phyloP scores from a whole-genome alignment of 2,113 vertebrate genomes.

The Cephalopholis sonnerati region DNA sequence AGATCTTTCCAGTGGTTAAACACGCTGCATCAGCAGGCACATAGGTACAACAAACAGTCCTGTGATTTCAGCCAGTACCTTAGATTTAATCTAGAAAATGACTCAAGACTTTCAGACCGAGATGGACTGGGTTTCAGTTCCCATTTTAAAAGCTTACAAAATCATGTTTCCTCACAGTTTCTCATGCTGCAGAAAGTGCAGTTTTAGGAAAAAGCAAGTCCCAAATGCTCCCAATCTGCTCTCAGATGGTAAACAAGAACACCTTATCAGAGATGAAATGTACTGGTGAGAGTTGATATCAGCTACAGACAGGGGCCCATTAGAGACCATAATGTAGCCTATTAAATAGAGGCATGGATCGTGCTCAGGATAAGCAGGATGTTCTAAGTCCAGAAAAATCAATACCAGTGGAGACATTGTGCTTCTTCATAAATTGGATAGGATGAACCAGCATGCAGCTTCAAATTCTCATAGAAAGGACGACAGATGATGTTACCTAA shows the following conservation, averaged over 20 bases:
- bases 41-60: not conserved
- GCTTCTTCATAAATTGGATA: not conserved
- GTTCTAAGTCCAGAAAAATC: constrained; percentile 13
- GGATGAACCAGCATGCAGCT: not conserved
- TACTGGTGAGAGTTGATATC: not conserved
- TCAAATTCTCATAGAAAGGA: not conserved
- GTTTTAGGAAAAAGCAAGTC: too few species aligned
- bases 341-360: not conserved
- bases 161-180: not conserved
- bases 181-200: not conserved
- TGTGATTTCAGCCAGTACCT: not conserved
- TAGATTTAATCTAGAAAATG: not conserved
- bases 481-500: not conserved
- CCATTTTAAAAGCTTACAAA: not conserved
- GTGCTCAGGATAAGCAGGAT: not conserved
- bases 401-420: constrained; percentile 25
- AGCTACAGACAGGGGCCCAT: constrained; percentile 2
- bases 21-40: not conserved
- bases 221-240: too few species aligned
- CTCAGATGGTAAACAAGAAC: not conserved
- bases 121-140: constrained; percentile 2
- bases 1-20: constrained; percentile 19
- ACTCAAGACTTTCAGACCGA: not conserved
- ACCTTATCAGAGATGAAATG: not conserved
- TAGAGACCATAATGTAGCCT: constrained; percentile 10